Evolutionary conservation across 2,797 vertebrate species (phyloP).

Genomic region (Caiman crocodilus): DNA sequence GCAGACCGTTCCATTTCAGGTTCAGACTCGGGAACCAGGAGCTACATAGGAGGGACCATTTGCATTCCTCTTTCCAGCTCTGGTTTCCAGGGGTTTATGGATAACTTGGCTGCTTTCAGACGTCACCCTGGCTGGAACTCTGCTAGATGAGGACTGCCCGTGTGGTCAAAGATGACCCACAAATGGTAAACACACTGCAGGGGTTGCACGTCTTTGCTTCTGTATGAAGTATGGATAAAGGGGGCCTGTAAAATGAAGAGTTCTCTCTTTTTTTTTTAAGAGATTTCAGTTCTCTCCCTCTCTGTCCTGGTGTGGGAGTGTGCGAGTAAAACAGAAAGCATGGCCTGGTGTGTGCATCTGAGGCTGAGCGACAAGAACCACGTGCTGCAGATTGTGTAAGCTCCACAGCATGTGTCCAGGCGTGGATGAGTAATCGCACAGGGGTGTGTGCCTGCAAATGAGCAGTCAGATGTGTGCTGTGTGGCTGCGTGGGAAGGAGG

Average conservation of each 20-base stretch:
- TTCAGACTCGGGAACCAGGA: neutral
- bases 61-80: neutral
- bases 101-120: neutral
- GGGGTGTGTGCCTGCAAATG: neutral
- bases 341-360: neutral
- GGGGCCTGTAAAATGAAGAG: neutral
- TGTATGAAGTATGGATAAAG: neutral
- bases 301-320: neutral
- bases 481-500: too few species aligned
- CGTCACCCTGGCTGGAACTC: conserved; percentile 13
- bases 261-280: too few species aligned
- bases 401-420: neutral
- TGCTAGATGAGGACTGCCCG: neutral
- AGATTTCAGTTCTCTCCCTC: too few species aligned
- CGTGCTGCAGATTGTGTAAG: neutral
- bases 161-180: neutral
- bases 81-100: neutral
- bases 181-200: neutral
- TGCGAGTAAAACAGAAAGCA: neutral
- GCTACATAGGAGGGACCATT: neutral
- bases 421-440: neutral
- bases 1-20: neutral
- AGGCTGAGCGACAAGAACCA: neutral
- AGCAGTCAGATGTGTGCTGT: neutral
- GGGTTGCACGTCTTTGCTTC: neutral